phyloP scores from a whole-genome alignment of 2,888 invertebrate species.

The Anticlea derivata region DNA sequence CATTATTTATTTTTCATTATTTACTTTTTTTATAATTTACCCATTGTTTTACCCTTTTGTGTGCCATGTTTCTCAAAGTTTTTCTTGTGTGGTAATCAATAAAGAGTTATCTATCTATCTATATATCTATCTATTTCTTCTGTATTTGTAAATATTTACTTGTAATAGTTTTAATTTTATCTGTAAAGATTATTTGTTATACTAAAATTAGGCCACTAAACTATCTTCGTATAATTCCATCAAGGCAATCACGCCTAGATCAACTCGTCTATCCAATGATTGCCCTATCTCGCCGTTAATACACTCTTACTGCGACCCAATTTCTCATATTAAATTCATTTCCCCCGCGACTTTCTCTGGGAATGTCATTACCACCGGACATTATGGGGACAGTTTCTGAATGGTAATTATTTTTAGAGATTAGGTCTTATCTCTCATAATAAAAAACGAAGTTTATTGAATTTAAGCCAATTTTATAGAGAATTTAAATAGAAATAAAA shows the following conservation, averaged over 20 bases:
- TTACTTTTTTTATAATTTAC: too few relatives aligned
- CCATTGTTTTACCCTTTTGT: too few relatives aligned
- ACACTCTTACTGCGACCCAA: constrained; percentile 61
- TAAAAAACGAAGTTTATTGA: not conserved
- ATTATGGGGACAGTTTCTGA: constrained; percentile 37
- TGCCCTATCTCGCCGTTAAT: constrained; percentile 48
- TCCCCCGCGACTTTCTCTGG: constrained; percentile 46
- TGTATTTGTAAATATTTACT: too few relatives aligned
- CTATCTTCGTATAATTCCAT: constrained; percentile 8
- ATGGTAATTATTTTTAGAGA: constrained; percentile 27
- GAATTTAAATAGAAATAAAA: too few relatives aligned
- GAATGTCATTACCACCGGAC: constrained; percentile 49
- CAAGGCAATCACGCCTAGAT: constrained; percentile 38
- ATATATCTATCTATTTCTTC: too few relatives aligned
- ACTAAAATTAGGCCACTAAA: constrained; percentile 1
- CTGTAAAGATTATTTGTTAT: too few relatives aligned
- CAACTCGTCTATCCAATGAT: constrained; percentile 45
- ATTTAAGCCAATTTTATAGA: too few relatives aligned
- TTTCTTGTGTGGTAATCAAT: too few relatives aligned
- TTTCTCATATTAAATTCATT: constrained; percentile 70
- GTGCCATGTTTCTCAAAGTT: too few relatives aligned
- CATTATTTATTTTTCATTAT: too few relatives aligned
- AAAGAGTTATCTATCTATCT: too few relatives aligned
- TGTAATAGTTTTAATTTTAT: too few relatives aligned
- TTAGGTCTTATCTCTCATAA: constrained; percentile 6